These are phyloP conservation scores for Nannospalax galili DNA, from an alignment of 2,113 vertebrate genomes.

Conservation along the genomic window DNA sequence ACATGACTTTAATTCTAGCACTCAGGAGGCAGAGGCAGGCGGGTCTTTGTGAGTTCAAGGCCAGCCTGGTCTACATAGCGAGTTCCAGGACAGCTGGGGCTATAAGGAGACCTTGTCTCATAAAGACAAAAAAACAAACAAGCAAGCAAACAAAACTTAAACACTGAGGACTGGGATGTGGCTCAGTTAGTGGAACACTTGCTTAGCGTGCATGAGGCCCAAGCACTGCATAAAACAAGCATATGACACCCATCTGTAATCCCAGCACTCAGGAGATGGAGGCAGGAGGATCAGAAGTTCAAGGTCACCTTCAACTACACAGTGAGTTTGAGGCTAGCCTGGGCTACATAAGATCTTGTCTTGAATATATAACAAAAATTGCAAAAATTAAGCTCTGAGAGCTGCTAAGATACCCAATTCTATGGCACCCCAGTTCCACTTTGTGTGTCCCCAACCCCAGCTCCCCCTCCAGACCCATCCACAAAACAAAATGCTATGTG, in stretches of 20 bases:
- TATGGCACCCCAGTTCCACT: fast-evolving
- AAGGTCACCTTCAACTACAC: neutral
- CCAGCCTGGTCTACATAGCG: no score
- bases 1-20: no score
- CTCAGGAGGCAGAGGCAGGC: no score
- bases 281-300: neutral
- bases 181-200: neutral
- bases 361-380: neutral
- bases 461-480: neutral
- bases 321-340: neutral
- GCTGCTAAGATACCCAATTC: neutral
- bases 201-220: neutral
- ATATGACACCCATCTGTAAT: neutral
- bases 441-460: neutral
- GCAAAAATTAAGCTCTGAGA: neutral
- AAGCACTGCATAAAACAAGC: no score
- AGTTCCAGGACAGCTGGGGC: no score
- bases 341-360: neutral
- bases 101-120: no score
- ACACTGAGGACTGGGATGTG: neutral
- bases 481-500: neutral
- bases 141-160: neutral
- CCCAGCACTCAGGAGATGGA: neutral
- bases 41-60: no score
- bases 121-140: no score